Evolutionary conservation across 2,888 invertebrate species (phyloP), one percentile per base, ranked within the genome.

Genomic region (Onthophagus sagittarius): DNA sequence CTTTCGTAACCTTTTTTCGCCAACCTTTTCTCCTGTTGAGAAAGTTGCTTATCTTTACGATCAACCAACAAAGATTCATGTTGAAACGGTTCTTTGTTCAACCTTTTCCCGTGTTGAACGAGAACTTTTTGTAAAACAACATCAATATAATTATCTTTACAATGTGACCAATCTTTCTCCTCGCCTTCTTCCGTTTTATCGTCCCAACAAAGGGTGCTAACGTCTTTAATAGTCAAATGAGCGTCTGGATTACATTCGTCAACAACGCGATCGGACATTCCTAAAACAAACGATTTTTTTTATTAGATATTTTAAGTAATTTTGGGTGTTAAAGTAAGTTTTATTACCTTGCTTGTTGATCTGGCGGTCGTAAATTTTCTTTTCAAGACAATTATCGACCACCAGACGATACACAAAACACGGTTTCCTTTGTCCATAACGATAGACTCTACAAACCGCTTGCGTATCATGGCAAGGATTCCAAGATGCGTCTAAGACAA

Each of bases 401-500:
- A 99, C 97, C 75, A 99, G 90, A 63, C 99, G 91, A 84, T 99
- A 99, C 3, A 99, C 97, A 84, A 94, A 98, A 81, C 98, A 98
- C 0, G 93, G 94, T 82, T 97, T 98, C 80, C 90, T 90, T 85
- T 99, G 99, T 0, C 99, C 99, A 82, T 98, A 98, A 80, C 94
- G 89, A 84, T 96, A 97, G 63, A 99, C 97, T 78, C 99, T 88
- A 84, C 99, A 99, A 11, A 99, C 98, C 33, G 99, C 99, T 87
- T 97, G 97, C 0, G 96, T 96, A 83, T 98, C 98, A 82, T 99
- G 99, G 83, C 99, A 99, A 0, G 99, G 99, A 87, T 99, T 99
- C 98, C 99, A 99, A 62, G 97, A 97, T 11, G 99, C 98, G 85
- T 99, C 99, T 82, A 99, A 94, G 70, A 99, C 97, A 63, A 98